Conservation (phyloP, 2,797 vertebrate species). For the Myripristis murdjan region DNA sequence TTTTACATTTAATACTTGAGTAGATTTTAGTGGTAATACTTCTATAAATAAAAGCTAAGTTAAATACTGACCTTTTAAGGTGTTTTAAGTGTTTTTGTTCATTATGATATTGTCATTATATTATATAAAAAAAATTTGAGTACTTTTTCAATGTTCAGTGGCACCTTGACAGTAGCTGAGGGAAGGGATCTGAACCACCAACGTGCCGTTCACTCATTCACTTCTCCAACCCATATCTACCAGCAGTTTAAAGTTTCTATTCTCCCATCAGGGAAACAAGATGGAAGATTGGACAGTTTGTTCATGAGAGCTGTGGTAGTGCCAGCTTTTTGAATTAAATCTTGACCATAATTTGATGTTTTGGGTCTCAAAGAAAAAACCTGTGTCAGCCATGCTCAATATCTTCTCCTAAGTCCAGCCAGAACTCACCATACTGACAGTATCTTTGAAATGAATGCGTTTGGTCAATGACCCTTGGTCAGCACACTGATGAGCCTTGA, state of each 20-base stretch:
- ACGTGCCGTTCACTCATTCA: neutral
- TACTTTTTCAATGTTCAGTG: no score
- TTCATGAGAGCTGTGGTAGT: neutral
- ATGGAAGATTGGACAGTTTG: no score
- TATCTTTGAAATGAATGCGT: slow-evolving; percentile 54
- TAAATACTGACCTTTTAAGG: no score
- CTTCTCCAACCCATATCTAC: neutral
- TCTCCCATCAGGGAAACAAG: no score
- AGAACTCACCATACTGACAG: slow-evolving; percentile 18
- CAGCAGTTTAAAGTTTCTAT: no score
- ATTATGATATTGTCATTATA: no score
- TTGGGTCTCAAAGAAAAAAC: neutral
- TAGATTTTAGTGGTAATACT: no score
- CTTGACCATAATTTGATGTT: neutral
- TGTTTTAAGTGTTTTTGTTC: no score
- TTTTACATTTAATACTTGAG: no score
- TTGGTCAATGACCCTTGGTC: slow-evolving; percentile 49
- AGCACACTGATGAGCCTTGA: slow-evolving; percentile 44
- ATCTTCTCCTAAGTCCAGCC: slow-evolving; percentile 10
- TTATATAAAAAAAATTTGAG: no score
- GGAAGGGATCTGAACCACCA: neutral
- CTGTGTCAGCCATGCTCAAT: neutral
- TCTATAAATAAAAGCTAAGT: no score
- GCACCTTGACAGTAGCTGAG: slow-evolving; percentile 1
- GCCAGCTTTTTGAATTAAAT: neutral